A percentile compares a stretch with the other conserved stretches of the same genome.
These are phyloP conservation scores for Argya squamiceps DNA, from an alignment of 2,797 vertebrate genomes.

Conservation along the genomic window DNA sequence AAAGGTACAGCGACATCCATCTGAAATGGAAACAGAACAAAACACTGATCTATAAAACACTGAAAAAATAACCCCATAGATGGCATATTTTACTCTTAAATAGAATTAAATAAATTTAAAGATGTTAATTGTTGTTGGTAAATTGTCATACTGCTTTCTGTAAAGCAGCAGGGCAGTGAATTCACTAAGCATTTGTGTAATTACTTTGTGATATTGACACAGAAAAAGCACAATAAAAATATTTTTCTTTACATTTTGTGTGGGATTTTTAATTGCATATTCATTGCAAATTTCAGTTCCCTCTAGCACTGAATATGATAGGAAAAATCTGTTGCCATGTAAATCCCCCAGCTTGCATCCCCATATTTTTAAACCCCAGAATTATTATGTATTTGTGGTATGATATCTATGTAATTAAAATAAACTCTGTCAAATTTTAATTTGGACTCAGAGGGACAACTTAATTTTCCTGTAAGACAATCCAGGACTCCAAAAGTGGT, in stretches of 20 bases:
- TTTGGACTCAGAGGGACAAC: neutral
- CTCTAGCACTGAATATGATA: neutral
- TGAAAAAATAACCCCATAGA: neutral
- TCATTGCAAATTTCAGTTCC: conserved; percentile 1
- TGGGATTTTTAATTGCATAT: conserved; percentile 10
- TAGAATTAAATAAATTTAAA: neutral
- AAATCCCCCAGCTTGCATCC: neutral
- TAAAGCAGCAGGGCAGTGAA: conserved; percentile 20
- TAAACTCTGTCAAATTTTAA: neutral
- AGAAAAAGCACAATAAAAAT: conserved; percentile 30
- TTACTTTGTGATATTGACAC: conserved; percentile 8
- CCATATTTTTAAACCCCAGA: neutral
- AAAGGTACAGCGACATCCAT: conserved; percentile 53
- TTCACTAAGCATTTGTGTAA: conserved; percentile 5
- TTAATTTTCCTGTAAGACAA: neutral
- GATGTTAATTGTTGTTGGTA: neutral
- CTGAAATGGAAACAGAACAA: neutral
- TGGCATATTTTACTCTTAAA: neutral
- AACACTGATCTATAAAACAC: neutral
- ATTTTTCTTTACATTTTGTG: conserved; percentile 11
- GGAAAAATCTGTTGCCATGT: neutral
- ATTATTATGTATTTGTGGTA: neutral
- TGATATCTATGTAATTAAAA: neutral
- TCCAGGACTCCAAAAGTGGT: neutral
- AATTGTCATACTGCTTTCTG: conserved; percentile 2